Evolutionary conservation across 2,888 invertebrate species (phyloP), one percentile per base, ranked within the genome.

Genomic region (Drosophila parthenogenetica): DNA sequence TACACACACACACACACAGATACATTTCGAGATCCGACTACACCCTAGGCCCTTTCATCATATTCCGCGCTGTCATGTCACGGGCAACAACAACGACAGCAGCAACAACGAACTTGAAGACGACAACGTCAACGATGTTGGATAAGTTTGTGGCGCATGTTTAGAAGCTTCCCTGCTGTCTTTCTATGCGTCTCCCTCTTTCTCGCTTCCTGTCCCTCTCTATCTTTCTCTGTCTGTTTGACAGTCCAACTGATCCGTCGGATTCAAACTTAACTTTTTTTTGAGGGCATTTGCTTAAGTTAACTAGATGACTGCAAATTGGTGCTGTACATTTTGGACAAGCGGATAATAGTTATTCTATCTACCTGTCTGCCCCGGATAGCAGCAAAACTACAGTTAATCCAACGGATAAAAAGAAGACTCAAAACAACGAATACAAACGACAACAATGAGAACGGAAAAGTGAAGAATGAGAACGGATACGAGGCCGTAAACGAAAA

Each of bases 61-160:
- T 85, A 85, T 85, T 87, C 89, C 89, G 89, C 89, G 79, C 89
- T 89, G 89, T 89, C 85, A 85, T 87, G 85, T 89, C 87, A 87
- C 59, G 73, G 77, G 68, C 72, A 81, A 67, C 76, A 72, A 59
- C 81, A 65, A 71, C 62, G 55, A 72, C 51, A 39, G 16, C 61
- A 48, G 54, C 70, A 29, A 22, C 62, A 46, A 54, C 40, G 64
- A 60, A 37, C 16, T 63, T 55, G 61, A 49, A 46, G 67, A 79
- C 68, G 81, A 85, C 87, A 81, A 87, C 81, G 87, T 85, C 86
- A 85, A 85, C 87, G 63, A 72, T 79, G 86, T 85, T 82, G 81
- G 81, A 87, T 81, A 85, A 81, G 81, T 84, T 87, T 84, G 66
- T 79, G 87, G 70, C 79, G 74, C 85, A 77, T 87, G 87, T 84